Base-by-base conservation (phyloP, 2,113 vertebrate species). In the Pithys albifrons region DNA sequence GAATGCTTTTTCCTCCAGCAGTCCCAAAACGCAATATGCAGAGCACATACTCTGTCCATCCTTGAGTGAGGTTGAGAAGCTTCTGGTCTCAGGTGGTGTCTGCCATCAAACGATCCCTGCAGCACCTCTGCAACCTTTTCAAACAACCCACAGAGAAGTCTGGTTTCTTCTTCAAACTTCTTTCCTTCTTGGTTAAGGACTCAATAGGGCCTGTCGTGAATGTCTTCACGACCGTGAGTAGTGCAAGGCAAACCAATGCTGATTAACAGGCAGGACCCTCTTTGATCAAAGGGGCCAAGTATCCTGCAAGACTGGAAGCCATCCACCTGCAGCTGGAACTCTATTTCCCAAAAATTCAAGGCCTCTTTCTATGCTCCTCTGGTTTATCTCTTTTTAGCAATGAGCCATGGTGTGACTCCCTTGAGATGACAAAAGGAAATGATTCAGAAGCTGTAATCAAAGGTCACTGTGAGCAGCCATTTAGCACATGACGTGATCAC, bases 391-490 rank as follows among this genome's bases (percentile, higher is more conserved):
- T 98, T 98, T 98, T 99, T 99, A 98, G 99, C 99, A 97, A 99
- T 99, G 97, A 99, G 98, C 99, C 99, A 99, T 37, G 99, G 99
- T 58, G 99, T 99, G 97, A 99, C 99, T 98, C 99, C 99, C 99
- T 99, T 98, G 97, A 98, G 97, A 98, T 97, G 98, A 98, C 97
- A 98, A 97, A 98, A 98, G 95, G 96, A 97, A 96, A 97, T 7
- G 71, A 95, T 93, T 98, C 95, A 98, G 97, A 94, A 89, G 85
- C 76, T 94, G 95, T 91, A 96, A 98, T 94, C 89, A 96, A 95
- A 97, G 94, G 93, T 96, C 92, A 94, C 80, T 1, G 2, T 58
- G 85, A 80, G 70, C 80, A 89, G 92, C 94, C 95, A 97, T 95
- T 97, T 95, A 97, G 96, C 82, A 84, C 77, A 81, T 95, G 96